Percentiles rank a stretch among this genome's conserved stretches.
Evolutionary conservation across 2,113 vertebrate genomes (phyloP).

Genomic region (Chelonoidis abingdonii): DNA sequence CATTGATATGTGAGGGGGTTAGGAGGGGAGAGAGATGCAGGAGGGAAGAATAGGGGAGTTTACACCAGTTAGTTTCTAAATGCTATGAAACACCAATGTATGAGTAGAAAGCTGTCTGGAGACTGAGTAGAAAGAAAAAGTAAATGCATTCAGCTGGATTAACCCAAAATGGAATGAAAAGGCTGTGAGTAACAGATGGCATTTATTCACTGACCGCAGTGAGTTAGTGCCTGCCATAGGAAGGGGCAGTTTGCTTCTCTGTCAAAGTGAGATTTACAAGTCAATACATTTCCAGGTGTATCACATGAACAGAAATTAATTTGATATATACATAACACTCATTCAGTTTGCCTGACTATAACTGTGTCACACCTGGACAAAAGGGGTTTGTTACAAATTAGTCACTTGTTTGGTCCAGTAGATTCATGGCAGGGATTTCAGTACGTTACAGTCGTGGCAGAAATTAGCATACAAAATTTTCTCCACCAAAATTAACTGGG

Average conservation of each 20-base stretch:
- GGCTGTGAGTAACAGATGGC: background rate
- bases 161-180: background rate
- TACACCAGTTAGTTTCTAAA: background rate
- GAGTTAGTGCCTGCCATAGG: background rate
- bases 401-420: background rate
- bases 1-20: background rate
- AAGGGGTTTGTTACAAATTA: slow-evolving; percentile 32
- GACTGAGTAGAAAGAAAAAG: background rate
- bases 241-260: background rate
- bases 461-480: slow-evolving; percentile 37
- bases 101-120: background rate
- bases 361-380: slow-evolving; percentile 16
- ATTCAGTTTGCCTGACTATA: slow-evolving; percentile 60
- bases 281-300: background rate
- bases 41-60: background rate
- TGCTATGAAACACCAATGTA: fast-evolving
- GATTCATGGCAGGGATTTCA: background rate
- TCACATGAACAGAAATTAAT: slow-evolving; percentile 49
- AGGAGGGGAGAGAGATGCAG: background rate
- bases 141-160: slow-evolving; percentile 14
- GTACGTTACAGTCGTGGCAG: background rate
- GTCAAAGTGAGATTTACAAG: background rate
- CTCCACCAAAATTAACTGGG: slow-evolving; percentile 25
- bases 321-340: slow-evolving; percentile 32
- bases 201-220: background rate